phyloP scores from a whole-genome alignment of 1,140 invertebrate species.

The Magallana gigas region DNA sequence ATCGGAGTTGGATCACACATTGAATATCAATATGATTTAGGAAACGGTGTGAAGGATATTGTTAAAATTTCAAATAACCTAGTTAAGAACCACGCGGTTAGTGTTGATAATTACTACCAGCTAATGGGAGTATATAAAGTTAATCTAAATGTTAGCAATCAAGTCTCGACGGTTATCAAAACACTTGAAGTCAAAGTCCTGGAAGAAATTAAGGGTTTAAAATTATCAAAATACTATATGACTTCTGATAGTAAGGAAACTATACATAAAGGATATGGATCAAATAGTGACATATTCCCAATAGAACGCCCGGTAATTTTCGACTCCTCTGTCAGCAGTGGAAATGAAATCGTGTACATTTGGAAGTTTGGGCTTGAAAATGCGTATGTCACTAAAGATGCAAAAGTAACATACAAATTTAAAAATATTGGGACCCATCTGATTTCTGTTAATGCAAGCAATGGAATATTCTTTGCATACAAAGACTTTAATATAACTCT shows the following conservation, averaged over 20 bases:
- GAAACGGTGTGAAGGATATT: conserved; percentile 35
- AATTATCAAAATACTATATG: conserved; percentile 52
- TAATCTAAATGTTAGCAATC: conserved; percentile 50
- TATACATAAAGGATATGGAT: conserved; percentile 58
- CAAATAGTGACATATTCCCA: conserved; percentile 53
- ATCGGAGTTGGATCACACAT: conserved; percentile 60
- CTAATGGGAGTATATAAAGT: conserved; percentile 57
- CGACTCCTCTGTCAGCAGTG: conserved; percentile 51
- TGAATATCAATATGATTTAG: conserved; percentile 50
- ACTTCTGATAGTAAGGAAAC: conserved; percentile 56
- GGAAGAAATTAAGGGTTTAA: conserved; percentile 61
- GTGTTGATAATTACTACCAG: neutral
- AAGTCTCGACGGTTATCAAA: conserved; percentile 41
- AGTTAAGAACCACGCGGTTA: neutral
- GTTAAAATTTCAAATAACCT: conserved; percentile 37
- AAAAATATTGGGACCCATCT: conserved; percentile 42
- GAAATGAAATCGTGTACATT: conserved; percentile 61
- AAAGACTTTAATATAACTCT: conserved; percentile 42
- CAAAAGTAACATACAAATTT: conserved; percentile 50
- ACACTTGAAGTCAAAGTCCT: conserved; percentile 50
- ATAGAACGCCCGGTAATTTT: conserved; percentile 61
- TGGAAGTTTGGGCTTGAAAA: conserved; percentile 62
- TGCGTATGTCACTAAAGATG: neutral
- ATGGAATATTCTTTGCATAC: conserved; percentile 57
- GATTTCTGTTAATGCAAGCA: conserved; percentile 62